These are phyloP conservation scores for Pipistrellus nathusii DNA, from an alignment of 2,797 vertebrate species.

Conservation along the genomic window DNA sequence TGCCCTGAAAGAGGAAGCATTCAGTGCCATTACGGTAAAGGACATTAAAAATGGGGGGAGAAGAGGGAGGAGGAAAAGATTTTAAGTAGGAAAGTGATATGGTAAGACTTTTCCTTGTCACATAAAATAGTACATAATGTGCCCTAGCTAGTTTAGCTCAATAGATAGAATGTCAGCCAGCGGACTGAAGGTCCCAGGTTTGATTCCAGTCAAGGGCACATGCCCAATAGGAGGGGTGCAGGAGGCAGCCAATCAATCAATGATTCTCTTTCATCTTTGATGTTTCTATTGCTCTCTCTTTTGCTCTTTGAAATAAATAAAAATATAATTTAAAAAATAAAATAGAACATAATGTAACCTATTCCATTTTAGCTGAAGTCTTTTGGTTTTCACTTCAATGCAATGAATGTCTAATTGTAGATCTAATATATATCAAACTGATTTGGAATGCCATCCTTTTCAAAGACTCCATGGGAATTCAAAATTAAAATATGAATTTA, in stretches of 20 bases:
- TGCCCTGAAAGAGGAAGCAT: neutral
- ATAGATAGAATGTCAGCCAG: no score
- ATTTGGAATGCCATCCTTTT: neutral
- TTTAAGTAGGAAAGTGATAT: neutral
- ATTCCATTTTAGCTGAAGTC: neutral
- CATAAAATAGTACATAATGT: constrained; percentile 20
- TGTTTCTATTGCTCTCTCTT: no score
- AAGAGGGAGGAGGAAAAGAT: neutral
- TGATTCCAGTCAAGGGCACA: no score
- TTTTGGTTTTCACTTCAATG: constrained; percentile 2
- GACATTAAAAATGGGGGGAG: neutral
- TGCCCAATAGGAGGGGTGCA: no score
- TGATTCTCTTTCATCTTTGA: no score
- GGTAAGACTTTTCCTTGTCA: constrained; percentile 35
- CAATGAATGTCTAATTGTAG: neutral
- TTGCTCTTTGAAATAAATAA: no score
- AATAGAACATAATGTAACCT: constrained; percentile 17
- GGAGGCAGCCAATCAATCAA: no score
- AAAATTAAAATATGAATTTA: constrained; percentile 61
- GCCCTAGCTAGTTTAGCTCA: neutral
- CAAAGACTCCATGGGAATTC: constrained; percentile 20
- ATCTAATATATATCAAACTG: neutral
- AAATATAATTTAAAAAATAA: neutral
- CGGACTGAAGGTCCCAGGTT: no score
- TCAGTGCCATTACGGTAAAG: neutral